A percentile compares a stretch with the other conserved stretches of the same genome.
Evolutionary conservation across 2,113 vertebrate species (phyloP).

Genomic region (Podarcis muralis): DNA sequence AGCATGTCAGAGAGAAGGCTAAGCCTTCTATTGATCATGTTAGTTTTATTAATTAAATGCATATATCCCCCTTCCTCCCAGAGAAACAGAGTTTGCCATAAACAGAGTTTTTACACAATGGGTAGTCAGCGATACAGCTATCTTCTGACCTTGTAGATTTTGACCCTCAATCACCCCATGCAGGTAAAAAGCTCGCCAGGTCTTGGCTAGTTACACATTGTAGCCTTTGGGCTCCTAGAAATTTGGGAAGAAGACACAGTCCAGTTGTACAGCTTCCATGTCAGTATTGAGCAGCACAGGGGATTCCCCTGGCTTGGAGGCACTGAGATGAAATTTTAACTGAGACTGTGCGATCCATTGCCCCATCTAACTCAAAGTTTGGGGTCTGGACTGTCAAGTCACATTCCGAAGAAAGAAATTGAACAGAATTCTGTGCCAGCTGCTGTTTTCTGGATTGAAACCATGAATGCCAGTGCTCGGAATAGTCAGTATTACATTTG

Average conservation of each 20-base stretch:
- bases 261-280: neutral
- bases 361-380: neutral
- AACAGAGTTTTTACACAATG: neutral
- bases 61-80: no score
- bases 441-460: neutral
- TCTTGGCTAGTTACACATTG: neutral
- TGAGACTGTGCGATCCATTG: neutral
- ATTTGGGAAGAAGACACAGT: neutral
- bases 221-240: neutral
- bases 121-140: neutral
- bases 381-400: neutral
- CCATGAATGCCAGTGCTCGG: neutral
- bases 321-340: neutral
- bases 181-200: neutral
- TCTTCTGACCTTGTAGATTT: neutral
- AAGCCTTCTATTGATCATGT: neutral
- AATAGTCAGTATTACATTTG: neutral
- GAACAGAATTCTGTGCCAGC: neutral
- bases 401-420: neutral
- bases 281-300: neutral
- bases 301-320: neutral
- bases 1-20: neutral
- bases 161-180: neutral
- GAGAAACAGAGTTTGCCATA: neutral
- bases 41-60: neutral